Evolutionary conservation across 2,888 invertebrate genomes (phyloP).

Genomic region (Biston betularia): DNA sequence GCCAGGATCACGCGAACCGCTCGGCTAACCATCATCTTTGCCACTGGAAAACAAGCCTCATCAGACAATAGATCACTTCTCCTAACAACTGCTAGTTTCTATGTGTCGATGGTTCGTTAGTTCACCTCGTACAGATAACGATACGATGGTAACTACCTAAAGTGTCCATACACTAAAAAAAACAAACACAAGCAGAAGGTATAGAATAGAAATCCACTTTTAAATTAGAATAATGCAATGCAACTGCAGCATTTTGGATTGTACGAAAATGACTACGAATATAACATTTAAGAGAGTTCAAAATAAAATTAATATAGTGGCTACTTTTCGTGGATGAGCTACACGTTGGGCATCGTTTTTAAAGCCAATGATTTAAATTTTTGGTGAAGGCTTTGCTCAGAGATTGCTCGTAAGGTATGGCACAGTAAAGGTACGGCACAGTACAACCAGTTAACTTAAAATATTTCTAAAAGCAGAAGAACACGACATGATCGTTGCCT

Average conservation of each 20-base stretch:
- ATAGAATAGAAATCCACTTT: no score
- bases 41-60: slow-evolving; percentile 33
- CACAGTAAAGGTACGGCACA: background rate
- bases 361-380: background rate
- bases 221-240: no score
- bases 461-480: background rate
- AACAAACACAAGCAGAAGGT: no score
- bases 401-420: background rate
- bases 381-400: background rate
- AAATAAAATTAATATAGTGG: background rate
- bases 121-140: no score
- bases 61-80: background rate
- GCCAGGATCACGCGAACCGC: slow-evolving; percentile 65
- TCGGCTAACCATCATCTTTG: slow-evolving; percentile 68
- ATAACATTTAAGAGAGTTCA: background rate
- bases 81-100: no score
- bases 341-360: background rate
- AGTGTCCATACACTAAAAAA: no score
- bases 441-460: background rate
- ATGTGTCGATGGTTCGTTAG: no score
- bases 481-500: slow-evolving; percentile 35
- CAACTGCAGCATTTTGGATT: background rate
- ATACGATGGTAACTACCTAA: no score
- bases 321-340: background rate
- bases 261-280: background rate